Conservation (phyloP, 2,888 invertebrate species). For the Calliphora vomitoria region DNA sequence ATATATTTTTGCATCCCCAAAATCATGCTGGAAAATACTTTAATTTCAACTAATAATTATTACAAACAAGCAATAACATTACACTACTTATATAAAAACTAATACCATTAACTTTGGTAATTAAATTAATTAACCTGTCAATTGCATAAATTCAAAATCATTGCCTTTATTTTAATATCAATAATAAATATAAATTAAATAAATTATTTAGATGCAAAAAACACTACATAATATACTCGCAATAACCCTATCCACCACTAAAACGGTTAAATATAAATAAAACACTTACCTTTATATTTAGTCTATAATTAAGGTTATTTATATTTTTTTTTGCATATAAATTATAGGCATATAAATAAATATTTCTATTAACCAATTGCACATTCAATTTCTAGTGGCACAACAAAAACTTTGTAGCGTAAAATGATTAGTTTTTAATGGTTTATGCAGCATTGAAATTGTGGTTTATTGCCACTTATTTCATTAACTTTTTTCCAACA, state of each 20-base stretch:
- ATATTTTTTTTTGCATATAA: background rate
- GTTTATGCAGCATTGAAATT: conserved; percentile 65
- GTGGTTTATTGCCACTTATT: conserved; percentile 69
- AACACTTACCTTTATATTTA: conserved; percentile 8
- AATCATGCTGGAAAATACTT: too few relatives aligned
- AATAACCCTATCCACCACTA: too few relatives aligned
- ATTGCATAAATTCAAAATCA: conserved; percentile 53
- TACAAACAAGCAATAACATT: background rate
- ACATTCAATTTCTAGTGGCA: background rate
- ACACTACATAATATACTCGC: background rate
- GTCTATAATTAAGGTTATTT: background rate
- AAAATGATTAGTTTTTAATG: conserved; percentile 71
- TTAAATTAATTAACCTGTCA: conserved; percentile 71
- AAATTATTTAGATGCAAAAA: conserved; percentile 29
- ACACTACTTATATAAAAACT: background rate
- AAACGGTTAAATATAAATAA: conserved; percentile 2
- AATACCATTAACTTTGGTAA: conserved; percentile 33
- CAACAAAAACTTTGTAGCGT: background rate
- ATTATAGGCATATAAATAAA: background rate
- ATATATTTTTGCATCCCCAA: too few relatives aligned
- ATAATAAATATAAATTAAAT: conserved; percentile 23
- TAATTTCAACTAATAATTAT: too few relatives aligned
- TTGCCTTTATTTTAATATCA: conserved; percentile 24
- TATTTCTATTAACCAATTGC: conserved; percentile 1
- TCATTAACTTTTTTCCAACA: conserved; percentile 33